Base-by-base conservation (phyloP, 2,113 vertebrate genomes). In the Pandion haliaetus region DNA sequence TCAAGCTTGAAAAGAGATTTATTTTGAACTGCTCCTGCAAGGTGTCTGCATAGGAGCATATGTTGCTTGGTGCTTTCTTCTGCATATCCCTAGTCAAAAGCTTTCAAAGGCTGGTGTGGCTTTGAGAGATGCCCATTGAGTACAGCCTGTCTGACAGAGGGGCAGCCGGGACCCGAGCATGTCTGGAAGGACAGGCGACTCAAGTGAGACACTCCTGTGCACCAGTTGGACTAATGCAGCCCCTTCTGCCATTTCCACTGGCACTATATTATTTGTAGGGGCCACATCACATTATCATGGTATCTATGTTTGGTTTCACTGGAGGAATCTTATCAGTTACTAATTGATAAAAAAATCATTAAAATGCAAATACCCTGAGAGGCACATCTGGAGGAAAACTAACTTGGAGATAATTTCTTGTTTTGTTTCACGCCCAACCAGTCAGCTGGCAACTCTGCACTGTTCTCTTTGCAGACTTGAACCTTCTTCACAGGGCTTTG, bases 211-310 rank as follows among this genome's bases (percentile, higher is more conserved):
- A 4, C 11, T 77, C 13, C 50, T 36, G 29, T 16, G 58, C 40
- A 7, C 26, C 14, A 8, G 12, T 9, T 36, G 47, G 18, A 16
- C 4, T 20, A 16, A 26, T 14, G 34, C 12, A 21, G n/a, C 34
- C 45, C 40, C 31, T 62, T 32, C 61, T 44, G 45, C 28, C 32
- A 25, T 38, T 82, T 19, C 40, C 70, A 40, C 40, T 5, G 14
- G 18, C 19, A 13, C 5, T 3, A 0, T 3, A 4, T 42, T 23
- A 69, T 69, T 83, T 54, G 70, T 40, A 28, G 19, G 52, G 49
- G 8, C 36, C 54, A 47, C n/a, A 65, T 14, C 29, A 17, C 15
- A 7, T 10, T 1, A 1, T 20, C 7, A 0, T 5, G 11, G 29
- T 24, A 54, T n/a, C 32, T 28, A 4, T 11, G 31, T 49, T 44